phyloP scores from a whole-genome alignment of 2,888 invertebrate species.

The Camponotus fellah region DNA sequence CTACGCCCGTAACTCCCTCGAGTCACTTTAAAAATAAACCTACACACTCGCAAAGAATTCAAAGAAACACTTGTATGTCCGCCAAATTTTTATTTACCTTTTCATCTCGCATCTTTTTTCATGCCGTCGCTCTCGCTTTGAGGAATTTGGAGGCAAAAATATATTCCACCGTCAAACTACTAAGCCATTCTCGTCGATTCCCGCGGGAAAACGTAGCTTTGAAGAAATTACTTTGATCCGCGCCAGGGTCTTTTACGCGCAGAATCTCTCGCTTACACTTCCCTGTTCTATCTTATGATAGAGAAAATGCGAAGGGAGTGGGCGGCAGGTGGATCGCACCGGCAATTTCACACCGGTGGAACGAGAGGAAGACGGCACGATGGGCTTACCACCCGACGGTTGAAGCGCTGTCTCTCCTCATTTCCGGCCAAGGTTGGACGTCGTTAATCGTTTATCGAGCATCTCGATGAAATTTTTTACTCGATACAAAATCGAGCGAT shows the following conservation, averaged over 20 bases:
- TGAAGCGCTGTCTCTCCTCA: conserved; percentile 11
- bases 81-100: conserved; percentile 43
- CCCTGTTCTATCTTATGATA: conserved; percentile 12
- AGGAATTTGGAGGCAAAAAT: conserved; percentile 40
- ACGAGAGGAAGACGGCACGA: conserved; percentile 59
- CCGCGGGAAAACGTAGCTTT: conserved; percentile 53
- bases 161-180: not conserved
- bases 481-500: not conserved
- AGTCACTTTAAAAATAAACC: conserved; percentile 11
- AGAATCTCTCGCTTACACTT: conserved; percentile 55
- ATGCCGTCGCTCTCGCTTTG: conserved; percentile 35
- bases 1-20: not conserved
- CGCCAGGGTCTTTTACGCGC: conserved; percentile 55
- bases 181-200: conserved; percentile 29
- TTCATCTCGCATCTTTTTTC: not conserved
- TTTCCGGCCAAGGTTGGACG: conserved; percentile 25
- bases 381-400: conserved; percentile 32
- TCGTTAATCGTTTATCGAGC: conserved; percentile 22
- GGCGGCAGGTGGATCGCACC: conserved; percentile 55
- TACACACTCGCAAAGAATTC: conserved; percentile 13
- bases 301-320: conserved; percentile 22
- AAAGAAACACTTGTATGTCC: conserved; percentile 15
- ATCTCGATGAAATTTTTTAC: not conserved
- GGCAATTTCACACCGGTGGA: conserved; percentile 66
- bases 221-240: conserved; percentile 72